Percentiles rank a stretch among this genome's conserved stretches.
Conservation (phyloP, 2,888 invertebrate genomes). For the Xylophagus ater region DNA sequence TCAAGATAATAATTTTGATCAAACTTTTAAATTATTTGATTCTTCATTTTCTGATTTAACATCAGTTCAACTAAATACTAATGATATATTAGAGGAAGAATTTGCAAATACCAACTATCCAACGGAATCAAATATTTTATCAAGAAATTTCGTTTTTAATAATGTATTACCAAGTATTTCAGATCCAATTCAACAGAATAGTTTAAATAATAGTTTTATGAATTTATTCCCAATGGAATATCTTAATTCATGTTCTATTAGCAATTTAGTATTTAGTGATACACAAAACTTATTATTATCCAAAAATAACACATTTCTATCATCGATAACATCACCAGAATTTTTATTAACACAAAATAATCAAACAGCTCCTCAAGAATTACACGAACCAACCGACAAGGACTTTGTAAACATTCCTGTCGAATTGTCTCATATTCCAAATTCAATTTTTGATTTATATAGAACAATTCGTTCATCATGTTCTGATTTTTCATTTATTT, state of each 20-base stretch:
- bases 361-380: neutral
- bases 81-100: too few species aligned
- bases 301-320: too few species aligned
- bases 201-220: too few species aligned
- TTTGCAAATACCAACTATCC: neutral
- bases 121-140: neutral
- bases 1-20: neutral
- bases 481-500: constrained; percentile 37
- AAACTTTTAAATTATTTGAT: neutral
- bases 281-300: too few species aligned
- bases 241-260: too few species aligned
- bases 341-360: neutral
- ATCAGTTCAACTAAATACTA: neutral
- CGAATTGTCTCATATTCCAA: constrained; percentile 21
- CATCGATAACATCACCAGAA: too few species aligned
- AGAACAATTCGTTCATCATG: constrained; percentile 24
- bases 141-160: too few species aligned
- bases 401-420: constrained; percentile 2
- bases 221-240: too few species aligned
- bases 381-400: neutral
- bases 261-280: too few species aligned
- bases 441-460: constrained; percentile 26
- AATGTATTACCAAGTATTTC: too few species aligned
- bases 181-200: too few species aligned
- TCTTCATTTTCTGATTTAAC: neutral